A percentile compares a stretch with the other conserved stretches of the same genome.
phyloP scores from a whole-genome alignment of 37 sponge, comb jelly and placozoan genomes.

The Chondrilla cf. caribensis region DNA sequence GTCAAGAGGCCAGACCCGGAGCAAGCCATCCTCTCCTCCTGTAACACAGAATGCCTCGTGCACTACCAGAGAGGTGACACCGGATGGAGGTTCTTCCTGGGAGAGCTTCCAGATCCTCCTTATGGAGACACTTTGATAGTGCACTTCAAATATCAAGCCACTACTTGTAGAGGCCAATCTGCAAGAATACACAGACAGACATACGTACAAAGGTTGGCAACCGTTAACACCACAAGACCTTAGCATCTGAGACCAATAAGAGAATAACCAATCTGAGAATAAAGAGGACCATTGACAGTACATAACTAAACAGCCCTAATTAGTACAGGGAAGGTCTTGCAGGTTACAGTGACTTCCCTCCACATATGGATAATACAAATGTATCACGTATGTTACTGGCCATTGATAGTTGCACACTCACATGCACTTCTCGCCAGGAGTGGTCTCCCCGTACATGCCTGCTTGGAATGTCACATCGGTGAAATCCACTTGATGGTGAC shows the following conservation, averaged over 20 bases:
- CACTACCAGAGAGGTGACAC: constrained; percentile 21
- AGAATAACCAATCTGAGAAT: no score
- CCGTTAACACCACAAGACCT: not conserved
- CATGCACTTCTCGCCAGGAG: not conserved
- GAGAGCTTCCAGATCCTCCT: constrained; percentile 68
- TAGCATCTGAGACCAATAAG: no score
- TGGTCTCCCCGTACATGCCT: not conserved
- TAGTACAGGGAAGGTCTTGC: no score
- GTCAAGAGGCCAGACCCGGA: constrained; percentile 84
- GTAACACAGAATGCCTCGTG: constrained; percentile 78
- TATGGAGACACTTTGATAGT: constrained; percentile 57
- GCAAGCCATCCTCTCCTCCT: constrained; percentile 76
- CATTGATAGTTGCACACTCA: no score
- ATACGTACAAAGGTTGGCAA: not conserved
- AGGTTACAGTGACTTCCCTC: no score
- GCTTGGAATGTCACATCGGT: constrained; percentile 74
- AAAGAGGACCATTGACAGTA: no score
- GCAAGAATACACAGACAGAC: not conserved
- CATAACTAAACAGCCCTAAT: no score
- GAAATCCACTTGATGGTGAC: constrained; percentile 72
- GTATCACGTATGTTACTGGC: no score
- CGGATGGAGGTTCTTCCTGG: constrained; percentile 26
- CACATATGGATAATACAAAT: no score
- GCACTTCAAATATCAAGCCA: constrained; percentile 66
- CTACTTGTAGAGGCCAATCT: constrained; percentile 66